Percentiles rank a stretch among this genome's conserved stretches.
These are phyloP conservation scores for Diorhabda carinulata DNA, from an alignment of 1,140 invertebrate genomes.

Conservation along the genomic window DNA sequence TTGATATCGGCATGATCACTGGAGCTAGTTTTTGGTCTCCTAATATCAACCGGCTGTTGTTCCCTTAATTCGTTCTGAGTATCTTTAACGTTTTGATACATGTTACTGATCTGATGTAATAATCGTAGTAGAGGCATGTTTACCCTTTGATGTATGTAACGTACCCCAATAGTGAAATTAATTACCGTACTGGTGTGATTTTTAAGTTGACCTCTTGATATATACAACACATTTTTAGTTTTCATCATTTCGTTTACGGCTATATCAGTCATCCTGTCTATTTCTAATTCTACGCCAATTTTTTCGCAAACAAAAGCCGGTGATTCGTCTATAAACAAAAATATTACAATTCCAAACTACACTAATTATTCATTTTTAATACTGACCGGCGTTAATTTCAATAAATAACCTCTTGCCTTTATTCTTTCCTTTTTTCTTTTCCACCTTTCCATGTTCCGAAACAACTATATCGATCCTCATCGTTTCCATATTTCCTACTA, in stretches of 20 bases:
- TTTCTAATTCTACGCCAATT: constrained; percentile 81
- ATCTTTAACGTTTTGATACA: constrained; percentile 96
- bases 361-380: neutral
- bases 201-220: constrained; percentile 80
- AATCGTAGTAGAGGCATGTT: constrained; percentile 93
- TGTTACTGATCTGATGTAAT: constrained; percentile 93
- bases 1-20: constrained; percentile 43
- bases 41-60: constrained; percentile 51
- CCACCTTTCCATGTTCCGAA: constrained; percentile 65
- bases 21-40: constrained; percentile 42
- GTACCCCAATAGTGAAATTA: constrained; percentile 76
- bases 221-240: constrained; percentile 76
- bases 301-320: constrained; percentile 91
- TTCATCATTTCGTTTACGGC: constrained; percentile 80
- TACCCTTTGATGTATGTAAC: constrained; percentile 85
- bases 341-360: neutral
- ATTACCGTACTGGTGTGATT: constrained; percentile 85
- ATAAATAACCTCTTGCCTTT: constrained; percentile 43
- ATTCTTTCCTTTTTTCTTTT: constrained; percentile 47
- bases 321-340: constrained; percentile 55
- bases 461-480: constrained; percentile 93
- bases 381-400: constrained; percentile 34
- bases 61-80: constrained; percentile 84
- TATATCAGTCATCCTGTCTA: constrained; percentile 86
- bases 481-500: constrained; percentile 80